Conservation (phyloP, 2,113 vertebrate genomes). For the Megaceryle maxima region DNA sequence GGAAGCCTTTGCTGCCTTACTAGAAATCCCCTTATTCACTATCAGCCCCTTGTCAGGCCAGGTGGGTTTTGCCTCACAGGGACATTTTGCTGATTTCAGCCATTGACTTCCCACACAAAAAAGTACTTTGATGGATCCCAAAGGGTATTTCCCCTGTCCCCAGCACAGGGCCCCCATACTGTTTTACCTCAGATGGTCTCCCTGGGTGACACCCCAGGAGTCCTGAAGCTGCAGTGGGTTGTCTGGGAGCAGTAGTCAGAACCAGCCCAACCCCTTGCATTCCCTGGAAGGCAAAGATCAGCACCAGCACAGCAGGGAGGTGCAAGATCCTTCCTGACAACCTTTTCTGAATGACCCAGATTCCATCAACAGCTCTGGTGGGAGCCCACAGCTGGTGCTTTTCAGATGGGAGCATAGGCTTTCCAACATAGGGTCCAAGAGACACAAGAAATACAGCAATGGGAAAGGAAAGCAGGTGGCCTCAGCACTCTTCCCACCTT, state of each 20-base stretch:
- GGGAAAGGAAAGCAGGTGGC: background rate
- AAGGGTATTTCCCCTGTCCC: rapidly evolving
- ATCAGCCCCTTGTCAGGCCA: background rate
- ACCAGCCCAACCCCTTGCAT: background rate
- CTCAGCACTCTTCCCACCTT: background rate
- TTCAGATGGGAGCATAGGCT: background rate
- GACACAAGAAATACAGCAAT: background rate
- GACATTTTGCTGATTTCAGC: background rate
- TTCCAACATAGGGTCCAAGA: background rate
- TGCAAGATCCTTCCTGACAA: background rate
- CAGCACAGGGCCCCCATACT: rapidly evolving
- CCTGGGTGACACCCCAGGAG: background rate
- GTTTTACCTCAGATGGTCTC: background rate
- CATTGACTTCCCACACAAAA: background rate
- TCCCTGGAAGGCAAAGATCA: background rate
- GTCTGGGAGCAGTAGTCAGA: background rate
- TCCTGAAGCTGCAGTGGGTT: background rate
- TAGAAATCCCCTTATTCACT: background rate
- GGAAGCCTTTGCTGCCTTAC: background rate
- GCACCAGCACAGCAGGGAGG: background rate
- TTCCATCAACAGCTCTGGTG: background rate
- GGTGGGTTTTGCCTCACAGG: background rate
- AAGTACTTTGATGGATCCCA: background rate
- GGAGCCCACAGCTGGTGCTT: background rate
- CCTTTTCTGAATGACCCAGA: background rate